Conservation (phyloP, 2,797 vertebrate species). For the Spea hammondii region DNA sequence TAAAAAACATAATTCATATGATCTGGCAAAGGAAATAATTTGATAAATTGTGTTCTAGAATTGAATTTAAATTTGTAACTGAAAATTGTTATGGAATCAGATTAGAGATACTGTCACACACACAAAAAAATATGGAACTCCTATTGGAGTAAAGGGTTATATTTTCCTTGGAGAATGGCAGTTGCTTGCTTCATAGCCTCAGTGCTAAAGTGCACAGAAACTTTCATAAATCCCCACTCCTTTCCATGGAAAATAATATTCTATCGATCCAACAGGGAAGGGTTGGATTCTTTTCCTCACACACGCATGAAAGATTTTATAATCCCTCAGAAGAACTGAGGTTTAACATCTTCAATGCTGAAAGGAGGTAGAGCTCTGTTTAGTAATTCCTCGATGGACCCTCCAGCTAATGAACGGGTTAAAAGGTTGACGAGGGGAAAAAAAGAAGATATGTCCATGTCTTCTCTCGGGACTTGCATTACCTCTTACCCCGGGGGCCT, state of each 20-base stretch:
- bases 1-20: slow-evolving; percentile 6
- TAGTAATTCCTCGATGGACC: not conserved
- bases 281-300: slow-evolving; percentile 21
- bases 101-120: not conserved
- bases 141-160: slow-evolving; percentile 9
- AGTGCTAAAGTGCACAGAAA: slow-evolving; percentile 35
- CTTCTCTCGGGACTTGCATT: slow-evolving; percentile 12
- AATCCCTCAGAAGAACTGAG: slow-evolving; percentile 39
- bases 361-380: slow-evolving; percentile 6
- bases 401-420: slow-evolving; percentile 15
- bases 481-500: slow-evolving; percentile 24
- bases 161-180: slow-evolving; percentile 24
- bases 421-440: slow-evolving; percentile 27
- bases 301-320: slow-evolving; percentile 41
- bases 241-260: slow-evolving; percentile 45
- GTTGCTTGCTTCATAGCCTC: slow-evolving; percentile 32
- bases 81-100: slow-evolving; percentile 1
- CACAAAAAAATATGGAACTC: not conserved
- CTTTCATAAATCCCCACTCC: slow-evolving; percentile 45
- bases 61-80: slow-evolving; percentile 2
- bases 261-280: slow-evolving; percentile 40
- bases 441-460: not conserved
- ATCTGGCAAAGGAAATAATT: not conserved
- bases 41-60: not conserved
- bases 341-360: slow-evolving; percentile 31